Percentiles rank a stretch among this genome's conserved stretches.
Conservation (phyloP, 1,140 invertebrate genomes). For the Caerostris darwini region DNA sequence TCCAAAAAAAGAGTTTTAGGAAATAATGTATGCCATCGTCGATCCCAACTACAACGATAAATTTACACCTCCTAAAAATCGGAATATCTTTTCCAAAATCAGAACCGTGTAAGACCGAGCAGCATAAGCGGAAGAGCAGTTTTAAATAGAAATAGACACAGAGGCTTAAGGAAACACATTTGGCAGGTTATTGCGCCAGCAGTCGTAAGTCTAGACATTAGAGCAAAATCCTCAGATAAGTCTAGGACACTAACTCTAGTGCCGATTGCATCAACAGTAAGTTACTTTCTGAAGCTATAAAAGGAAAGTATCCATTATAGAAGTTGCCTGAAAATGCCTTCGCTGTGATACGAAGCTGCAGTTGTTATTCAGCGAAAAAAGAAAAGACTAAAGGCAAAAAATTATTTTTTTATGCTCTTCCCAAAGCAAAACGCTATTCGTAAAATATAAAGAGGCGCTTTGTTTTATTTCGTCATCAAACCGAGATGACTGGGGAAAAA, state of each 20-base stretch:
- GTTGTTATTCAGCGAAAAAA: no score
- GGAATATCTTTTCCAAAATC: no score
- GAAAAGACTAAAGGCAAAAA: neutral
- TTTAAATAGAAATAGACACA: slow-evolving; percentile 19
- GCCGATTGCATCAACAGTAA: neutral
- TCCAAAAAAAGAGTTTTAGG: no score
- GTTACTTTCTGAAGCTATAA: neutral
- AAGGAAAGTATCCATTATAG: slow-evolving; percentile 4
- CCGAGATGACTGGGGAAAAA: neutral
- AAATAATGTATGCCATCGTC: no score
- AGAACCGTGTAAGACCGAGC: no score
- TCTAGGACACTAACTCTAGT: neutral
- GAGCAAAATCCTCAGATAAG: slow-evolving; percentile 4
- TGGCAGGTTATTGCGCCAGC: slow-evolving; percentile 2
- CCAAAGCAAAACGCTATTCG: neutral
- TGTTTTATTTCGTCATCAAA: neutral
- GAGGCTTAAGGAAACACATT: slow-evolving; percentile 4
- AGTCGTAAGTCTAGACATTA: slow-evolving; percentile 7
- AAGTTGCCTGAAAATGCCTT: neutral
- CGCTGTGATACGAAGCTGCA: no score
- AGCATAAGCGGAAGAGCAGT: neutral
- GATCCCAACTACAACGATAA: no score
- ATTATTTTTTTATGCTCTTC: slow-evolving; percentile 6
- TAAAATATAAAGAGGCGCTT: neutral
- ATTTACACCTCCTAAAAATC: no score